Evolutionary conservation across 2,888 invertebrate species (phyloP), one percentile per base, ranked within the genome.

Genomic region (Eupeodes luniger): DNA sequence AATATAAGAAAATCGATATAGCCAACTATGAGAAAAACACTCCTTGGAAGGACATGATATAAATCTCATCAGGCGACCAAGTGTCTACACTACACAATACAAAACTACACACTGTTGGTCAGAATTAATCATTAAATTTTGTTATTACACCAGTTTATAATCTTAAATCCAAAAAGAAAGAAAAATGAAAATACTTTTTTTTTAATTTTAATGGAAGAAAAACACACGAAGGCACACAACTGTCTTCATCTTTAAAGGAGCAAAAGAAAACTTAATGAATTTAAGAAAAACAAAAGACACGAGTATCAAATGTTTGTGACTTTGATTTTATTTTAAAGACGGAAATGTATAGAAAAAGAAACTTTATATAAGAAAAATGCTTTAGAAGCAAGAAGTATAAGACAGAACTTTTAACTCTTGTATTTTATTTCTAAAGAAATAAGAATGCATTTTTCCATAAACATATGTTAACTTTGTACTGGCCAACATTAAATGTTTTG

Each of bases 81-180:
- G 40, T 44, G 70, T 70, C 70, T 70, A 19, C 53, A 5, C 5
- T 27, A 44, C 16, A 53, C 27, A 27, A 27, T 27, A 27, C 27
- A 27, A 27, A 27, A 27, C 27, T 27, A 27, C 36, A 51, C 19
- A 4, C 16, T 40, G 40, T 40, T 44, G 44, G 10, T 27, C 53
- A 55, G 14, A 70, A 12, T 53, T 70, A 70, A 55, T 70, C 70
- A 70, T 70, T 55, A 55, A 44, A 70, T 70, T 34, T 55, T 70
- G 55, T 55, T 70, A 53, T 44, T 14, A 70, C 70, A 70, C 55
- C 70, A 70, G 19, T 55, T 70, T 40, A 69, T 44, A 70, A 51
- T 55, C 40, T 53, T 14, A 44, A 44, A 69, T 10, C 9, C 36
- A 16, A 55, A 5, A 62, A 40, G 16, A 40, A 16, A 40, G 10